Evolutionary conservation across 2,888 invertebrate species (phyloP).

Genomic region (Mesorhabditis belari): DNA sequence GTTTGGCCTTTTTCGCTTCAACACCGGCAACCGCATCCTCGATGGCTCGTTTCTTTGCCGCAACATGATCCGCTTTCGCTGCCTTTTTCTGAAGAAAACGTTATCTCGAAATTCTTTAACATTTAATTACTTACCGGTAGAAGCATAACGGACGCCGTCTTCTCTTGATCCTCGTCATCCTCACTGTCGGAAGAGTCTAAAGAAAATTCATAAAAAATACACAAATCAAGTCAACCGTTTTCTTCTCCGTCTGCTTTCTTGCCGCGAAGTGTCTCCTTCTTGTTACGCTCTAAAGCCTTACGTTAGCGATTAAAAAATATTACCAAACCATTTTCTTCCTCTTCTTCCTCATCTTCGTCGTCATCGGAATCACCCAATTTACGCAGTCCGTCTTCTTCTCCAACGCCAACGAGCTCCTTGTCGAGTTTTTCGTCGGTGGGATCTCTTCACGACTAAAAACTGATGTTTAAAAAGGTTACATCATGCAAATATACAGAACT

Average conservation of each 20-base stretch:
- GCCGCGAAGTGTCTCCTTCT: not conserved
- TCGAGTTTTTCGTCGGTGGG: conserved; percentile 62
- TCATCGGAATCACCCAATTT: conserved; percentile 60
- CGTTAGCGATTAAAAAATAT: not conserved
- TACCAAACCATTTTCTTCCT: not conserved
- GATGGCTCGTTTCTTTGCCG: not conserved
- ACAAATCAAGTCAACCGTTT: not conserved
- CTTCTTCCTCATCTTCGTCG: conserved; percentile 1
- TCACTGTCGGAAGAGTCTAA: conserved; percentile 52
- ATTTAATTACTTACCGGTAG: conserved; percentile 19
- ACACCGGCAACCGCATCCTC: not conserved
- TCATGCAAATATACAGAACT: no score
- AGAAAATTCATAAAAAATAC: not conserved
- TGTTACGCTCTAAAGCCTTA: not conserved
- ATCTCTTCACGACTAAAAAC: conserved; percentile 42
- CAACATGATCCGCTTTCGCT: not conserved
- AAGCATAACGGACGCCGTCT: conserved; percentile 48
- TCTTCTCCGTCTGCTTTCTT: not conserved
- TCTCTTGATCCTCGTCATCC: conserved; percentile 56
- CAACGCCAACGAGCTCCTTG: conserved; percentile 79
- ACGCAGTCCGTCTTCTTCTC: conserved; percentile 79
- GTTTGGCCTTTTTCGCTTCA: not conserved
- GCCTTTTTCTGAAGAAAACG: not conserved
- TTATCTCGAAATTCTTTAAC: not conserved
- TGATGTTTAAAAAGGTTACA: no score